Conservation (phyloP, 2,113 vertebrate species). For the Hyperoodon ampullatus region DNA sequence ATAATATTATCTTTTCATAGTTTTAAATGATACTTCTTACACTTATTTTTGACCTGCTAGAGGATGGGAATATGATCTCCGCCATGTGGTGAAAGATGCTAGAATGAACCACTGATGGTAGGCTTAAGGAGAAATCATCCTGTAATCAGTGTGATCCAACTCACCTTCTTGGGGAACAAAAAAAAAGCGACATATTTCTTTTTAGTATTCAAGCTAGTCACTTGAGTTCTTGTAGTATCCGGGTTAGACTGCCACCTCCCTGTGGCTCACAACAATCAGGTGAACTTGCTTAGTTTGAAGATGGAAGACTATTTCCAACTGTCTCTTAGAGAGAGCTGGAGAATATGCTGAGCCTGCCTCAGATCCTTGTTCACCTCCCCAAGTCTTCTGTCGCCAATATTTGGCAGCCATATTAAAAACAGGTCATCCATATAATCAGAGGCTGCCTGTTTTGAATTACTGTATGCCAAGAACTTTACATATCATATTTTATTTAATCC, state of each 20-base stretch:
- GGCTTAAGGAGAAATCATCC: not conserved
- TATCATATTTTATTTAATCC: not conserved
- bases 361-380: not conserved
- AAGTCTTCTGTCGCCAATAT: not conserved
- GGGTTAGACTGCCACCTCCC: not conserved
- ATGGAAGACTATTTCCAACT: not conserved
- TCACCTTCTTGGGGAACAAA: not conserved
- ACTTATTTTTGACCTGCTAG: not conserved
- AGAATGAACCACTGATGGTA: not conserved
- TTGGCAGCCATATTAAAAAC: not conserved
- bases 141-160: not conserved
- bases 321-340: not conserved
- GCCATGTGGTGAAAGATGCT: not conserved
- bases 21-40: not conserved
- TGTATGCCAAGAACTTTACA: not conserved
- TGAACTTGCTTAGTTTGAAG: not conserved
- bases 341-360: not conserved
- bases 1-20: not conserved
- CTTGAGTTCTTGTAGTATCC: not conserved
- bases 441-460: not conserved
- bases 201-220: conserved; percentile 11
- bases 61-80: not conserved
- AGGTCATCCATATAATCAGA: not conserved
- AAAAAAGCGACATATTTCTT: not conserved
- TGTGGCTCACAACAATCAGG: not conserved